Conservation (phyloP, 2,797 vertebrate species). For the Pseudochirops cupreus region DNA sequence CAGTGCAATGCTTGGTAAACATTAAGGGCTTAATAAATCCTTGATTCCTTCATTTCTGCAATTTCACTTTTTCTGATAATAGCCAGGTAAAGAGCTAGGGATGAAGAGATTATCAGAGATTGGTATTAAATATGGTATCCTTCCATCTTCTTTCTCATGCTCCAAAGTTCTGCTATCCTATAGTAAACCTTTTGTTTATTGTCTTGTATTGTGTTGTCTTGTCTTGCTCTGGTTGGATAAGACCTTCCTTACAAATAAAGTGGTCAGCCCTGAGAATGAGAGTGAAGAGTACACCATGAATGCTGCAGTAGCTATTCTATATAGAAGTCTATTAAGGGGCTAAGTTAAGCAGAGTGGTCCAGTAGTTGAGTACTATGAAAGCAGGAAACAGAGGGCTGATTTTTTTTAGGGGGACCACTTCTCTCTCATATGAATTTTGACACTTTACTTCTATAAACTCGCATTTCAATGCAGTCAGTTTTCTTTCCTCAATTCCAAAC, state of each 20-base stretch:
- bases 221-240: neutral
- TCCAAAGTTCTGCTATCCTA: neutral
- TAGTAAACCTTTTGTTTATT: neutral
- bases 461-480: neutral
- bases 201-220: neutral
- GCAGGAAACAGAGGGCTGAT: neutral
- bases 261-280: neutral
- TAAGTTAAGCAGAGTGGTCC: neutral
- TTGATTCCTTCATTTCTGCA: neutral
- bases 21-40: neutral
- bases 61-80: constrained; percentile 5
- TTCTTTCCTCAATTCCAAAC: neutral
- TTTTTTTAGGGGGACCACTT: neutral
- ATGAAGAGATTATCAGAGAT: neutral
- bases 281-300: neutral
- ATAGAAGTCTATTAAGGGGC: neutral
- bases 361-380: neutral
- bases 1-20: neutral
- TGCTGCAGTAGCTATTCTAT: neutral
- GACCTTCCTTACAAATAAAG: neutral
- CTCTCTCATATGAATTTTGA: neutral
- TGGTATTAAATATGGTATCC: neutral
- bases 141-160: neutral
- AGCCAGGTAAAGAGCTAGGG: neutral
- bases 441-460: neutral